phyloP scores from a whole-genome alignment of 2,113 vertebrate genomes.

The Buteo buteo region DNA sequence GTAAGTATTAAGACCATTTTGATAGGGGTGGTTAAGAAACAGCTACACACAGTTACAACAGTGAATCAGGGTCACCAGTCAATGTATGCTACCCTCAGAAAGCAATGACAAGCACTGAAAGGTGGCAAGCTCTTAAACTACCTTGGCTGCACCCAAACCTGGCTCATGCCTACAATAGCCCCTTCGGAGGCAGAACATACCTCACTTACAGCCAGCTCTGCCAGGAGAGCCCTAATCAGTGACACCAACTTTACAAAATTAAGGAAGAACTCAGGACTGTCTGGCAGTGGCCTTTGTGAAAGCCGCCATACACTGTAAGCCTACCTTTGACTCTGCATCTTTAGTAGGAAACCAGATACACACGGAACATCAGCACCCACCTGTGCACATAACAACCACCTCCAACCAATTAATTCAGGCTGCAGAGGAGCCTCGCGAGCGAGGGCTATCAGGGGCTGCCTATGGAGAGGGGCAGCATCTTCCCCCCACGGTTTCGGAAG shows the following conservation, averaged over 20 bases:
- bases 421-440: background rate
- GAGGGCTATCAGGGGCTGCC: too few species aligned
- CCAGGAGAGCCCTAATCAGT: rapidly evolving
- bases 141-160: too few species aligned
- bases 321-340: too few species aligned
- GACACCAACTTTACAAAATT: background rate
- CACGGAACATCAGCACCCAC: background rate
- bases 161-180: rapidly evolving
- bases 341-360: rapidly evolving
- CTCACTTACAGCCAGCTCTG: too few species aligned
- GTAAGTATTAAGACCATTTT: background rate
- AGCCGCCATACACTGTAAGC: background rate
- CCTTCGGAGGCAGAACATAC: background rate
- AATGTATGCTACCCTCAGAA: too few species aligned
- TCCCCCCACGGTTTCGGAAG: rapidly evolving
- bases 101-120: background rate
- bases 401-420: background rate
- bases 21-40: background rate
- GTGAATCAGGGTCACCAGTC: rapidly evolving
- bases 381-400: background rate
- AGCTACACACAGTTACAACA: background rate
- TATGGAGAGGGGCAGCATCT: rapidly evolving
- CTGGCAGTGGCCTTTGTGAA: rapidly evolving
- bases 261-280: background rate
- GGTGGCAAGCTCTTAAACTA: background rate